phyloP scores from a whole-genome alignment of 2,888 invertebrate genomes.

The Xestia sexstrigata region DNA sequence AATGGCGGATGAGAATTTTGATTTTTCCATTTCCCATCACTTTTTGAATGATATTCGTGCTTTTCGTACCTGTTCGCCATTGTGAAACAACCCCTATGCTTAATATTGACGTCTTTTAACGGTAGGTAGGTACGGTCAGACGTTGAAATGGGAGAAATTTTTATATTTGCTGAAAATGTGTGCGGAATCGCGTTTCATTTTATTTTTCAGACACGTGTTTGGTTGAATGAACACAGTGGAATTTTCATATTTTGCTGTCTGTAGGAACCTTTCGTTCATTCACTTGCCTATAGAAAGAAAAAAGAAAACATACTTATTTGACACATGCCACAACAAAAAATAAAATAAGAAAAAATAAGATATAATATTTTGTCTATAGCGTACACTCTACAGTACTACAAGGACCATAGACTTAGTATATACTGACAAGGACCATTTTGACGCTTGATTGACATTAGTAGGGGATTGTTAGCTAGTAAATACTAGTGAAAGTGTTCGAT shows the following conservation, averaged over 20 bases:
- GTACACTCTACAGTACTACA: not conserved
- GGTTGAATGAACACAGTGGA: conserved; percentile 33
- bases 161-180: conserved; percentile 42
- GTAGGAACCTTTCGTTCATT: not conserved
- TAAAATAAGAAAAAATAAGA: too few species aligned
- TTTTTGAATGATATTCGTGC: conserved; percentile 78
- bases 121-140: conserved; percentile 69
- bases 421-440: not conserved
- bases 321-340: too few species aligned
- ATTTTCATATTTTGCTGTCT: conserved; percentile 20
- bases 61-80: conserved; percentile 73
- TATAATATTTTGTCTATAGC: too few species aligned
- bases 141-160: conserved; percentile 40
- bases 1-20: conserved; percentile 81
- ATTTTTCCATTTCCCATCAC: conserved; percentile 87
- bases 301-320: too few species aligned
- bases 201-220: conserved; percentile 32
- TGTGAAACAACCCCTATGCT: conserved; percentile 77
- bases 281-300: not conserved
- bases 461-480: not conserved
- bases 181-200: conserved; percentile 28
- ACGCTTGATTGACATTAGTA: not conserved
- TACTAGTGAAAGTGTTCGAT: not conserved
- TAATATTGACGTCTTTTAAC: conserved; percentile 79
- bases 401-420: too few species aligned